phyloP scores from a whole-genome alignment of 2,113 vertebrate genomes.

The human region DNA sequence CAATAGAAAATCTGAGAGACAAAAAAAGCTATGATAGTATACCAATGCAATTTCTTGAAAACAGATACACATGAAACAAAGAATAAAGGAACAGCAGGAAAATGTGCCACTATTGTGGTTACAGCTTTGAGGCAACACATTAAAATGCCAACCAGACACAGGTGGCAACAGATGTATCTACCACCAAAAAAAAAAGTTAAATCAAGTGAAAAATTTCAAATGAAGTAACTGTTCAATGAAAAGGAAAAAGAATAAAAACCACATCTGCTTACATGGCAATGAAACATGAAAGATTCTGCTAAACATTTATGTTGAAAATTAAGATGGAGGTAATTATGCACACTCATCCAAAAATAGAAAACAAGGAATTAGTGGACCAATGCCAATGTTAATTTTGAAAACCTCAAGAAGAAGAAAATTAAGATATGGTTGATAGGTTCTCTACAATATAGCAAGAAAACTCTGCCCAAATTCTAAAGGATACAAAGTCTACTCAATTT shows the following conservation, averaged over 20 bases:
- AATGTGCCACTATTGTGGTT: neutral
- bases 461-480: neutral
- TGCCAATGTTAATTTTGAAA: neutral
- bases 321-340: neutral
- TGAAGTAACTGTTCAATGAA: conserved; percentile 53
- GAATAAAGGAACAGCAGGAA: conserved; percentile 39
- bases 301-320: conserved; percentile 51
- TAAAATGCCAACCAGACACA: conserved; percentile 62
- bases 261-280: conserved; percentile 51
- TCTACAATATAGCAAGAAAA: neutral
- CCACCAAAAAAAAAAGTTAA: conserved; percentile 19
- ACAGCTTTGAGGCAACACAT: conserved; percentile 30
- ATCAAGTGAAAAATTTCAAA: conserved; percentile 62
- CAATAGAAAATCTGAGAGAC: neutral
- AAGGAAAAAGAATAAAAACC: conserved; percentile 68
- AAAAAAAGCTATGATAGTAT: neutral
- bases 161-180: conserved; percentile 49
- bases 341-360: neutral
- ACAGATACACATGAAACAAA: neutral
- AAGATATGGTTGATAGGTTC: neutral
- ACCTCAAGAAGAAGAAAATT: conserved; percentile 24
- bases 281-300: conserved; percentile 1
- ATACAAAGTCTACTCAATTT: neutral
- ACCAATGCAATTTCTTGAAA: conserved; percentile 12
- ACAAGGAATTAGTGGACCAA: neutral